Evolutionary conservation across 2,113 vertebrate species (phyloP).

Genomic region (Dicaeum eximium): DNA sequence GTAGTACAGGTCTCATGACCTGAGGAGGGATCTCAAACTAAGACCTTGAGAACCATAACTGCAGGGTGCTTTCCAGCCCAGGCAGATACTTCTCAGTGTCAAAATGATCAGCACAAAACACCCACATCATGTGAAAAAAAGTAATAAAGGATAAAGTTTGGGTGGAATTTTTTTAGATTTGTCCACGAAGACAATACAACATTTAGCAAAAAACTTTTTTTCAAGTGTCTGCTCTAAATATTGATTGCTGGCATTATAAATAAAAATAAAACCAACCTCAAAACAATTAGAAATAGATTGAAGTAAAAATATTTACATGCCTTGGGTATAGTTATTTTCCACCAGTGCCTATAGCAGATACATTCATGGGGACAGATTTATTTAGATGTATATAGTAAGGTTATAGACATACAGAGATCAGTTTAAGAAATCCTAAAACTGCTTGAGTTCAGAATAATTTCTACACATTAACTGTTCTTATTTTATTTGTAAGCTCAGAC

Average conservation of each 20-base stretch:
- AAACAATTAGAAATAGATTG: background rate
- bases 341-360: background rate
- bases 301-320: background rate
- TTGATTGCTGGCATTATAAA: background rate
- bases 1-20: background rate
- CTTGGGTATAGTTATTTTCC: background rate
- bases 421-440: background rate
- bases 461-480: background rate
- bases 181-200: background rate
- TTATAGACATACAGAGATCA: background rate
- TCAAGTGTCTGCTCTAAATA: background rate
- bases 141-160: background rate
- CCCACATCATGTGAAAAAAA: background rate
- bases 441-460: background rate
- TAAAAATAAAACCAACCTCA: background rate
- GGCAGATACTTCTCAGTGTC: background rate
- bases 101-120: background rate
- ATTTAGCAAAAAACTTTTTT: background rate
- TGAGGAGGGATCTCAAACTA: background rate
- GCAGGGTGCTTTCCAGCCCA: background rate
- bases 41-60: background rate
- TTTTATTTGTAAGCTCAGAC: background rate
- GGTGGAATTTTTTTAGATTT: background rate
- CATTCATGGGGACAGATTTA: background rate
- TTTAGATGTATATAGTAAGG: background rate